A percentile compares a stretch with the other conserved stretches of the same genome.
Evolutionary conservation across 2,797 vertebrate genomes (phyloP).

Genomic region (Ceryle rudis): DNA sequence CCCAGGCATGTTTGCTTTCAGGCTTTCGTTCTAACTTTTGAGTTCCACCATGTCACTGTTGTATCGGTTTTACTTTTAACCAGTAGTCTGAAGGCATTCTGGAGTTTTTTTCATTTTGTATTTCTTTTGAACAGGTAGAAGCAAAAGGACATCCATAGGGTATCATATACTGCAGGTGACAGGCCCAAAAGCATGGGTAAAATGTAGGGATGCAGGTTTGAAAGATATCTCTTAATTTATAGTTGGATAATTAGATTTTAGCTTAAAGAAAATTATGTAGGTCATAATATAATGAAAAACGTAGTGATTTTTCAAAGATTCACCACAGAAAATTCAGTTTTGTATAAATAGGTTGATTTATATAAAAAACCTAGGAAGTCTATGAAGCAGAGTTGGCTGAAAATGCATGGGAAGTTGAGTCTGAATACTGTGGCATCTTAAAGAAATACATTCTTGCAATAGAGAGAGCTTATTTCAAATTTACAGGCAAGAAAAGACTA

Average conservation of each 20-base stretch:
- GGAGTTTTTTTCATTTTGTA: background rate
- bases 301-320: background rate
- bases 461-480: background rate
- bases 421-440: background rate
- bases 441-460: background rate
- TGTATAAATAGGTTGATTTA: background rate
- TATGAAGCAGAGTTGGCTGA: background rate
- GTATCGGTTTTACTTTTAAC: background rate
- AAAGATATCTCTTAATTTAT: background rate
- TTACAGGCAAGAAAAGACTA: background rate
- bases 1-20: background rate
- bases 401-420: background rate
- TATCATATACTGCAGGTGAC: background rate
- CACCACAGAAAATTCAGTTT: background rate
- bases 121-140: background rate
- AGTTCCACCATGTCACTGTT: background rate
- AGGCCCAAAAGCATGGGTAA: background rate
- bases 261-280: background rate
- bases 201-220: background rate
- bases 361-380: background rate
- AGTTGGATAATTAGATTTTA: background rate
- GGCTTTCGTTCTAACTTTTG: background rate
- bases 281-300: background rate
- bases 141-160: background rate
- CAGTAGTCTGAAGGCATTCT: background rate